A percentile compares a stretch with the other conserved stretches of the same genome.
These are phyloP conservation scores for Myiotriccus ornatus DNA, from an alignment of 2,797 vertebrate species.

Conservation along the genomic window DNA sequence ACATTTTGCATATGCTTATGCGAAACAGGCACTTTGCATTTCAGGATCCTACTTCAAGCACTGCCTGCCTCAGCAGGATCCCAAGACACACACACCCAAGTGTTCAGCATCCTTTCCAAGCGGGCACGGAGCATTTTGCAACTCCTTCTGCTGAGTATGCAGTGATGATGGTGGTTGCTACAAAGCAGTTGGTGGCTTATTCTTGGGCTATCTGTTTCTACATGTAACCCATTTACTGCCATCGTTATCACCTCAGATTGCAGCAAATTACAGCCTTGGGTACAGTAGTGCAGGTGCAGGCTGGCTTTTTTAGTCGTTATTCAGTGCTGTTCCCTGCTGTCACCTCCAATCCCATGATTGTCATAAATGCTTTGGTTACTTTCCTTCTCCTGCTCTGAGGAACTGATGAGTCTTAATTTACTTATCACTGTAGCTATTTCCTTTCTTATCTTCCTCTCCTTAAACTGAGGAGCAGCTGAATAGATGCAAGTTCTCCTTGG, in stretches of 20 bases:
- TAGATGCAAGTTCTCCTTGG: conserved; percentile 12
- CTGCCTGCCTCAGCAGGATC: conserved; percentile 32
- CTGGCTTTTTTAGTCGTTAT: conserved; percentile 65
- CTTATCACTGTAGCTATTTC: conserved; percentile 12
- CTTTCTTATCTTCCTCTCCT: conserved; percentile 21
- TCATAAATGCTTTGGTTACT: conserved; percentile 44
- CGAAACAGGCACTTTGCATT: neutral
- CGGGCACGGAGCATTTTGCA: neutral
- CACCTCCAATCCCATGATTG: conserved; percentile 9
- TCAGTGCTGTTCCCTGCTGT: conserved; percentile 62
- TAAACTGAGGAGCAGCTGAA: neutral
- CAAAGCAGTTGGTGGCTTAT: conserved; percentile 79
- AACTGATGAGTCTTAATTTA: conserved; percentile 31
- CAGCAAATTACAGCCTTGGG: conserved; percentile 59
- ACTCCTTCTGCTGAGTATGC: conserved; percentile 61
- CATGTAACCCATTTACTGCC: conserved; percentile 73
- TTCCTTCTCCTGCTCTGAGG: conserved; percentile 44
- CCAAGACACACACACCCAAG: neutral
- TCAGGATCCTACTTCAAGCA: neutral
- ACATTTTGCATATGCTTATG: neutral
- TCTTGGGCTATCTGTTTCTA: conserved; percentile 78
- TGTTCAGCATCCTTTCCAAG: neutral
- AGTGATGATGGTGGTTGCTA: conserved; percentile 70
- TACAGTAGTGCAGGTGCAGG: conserved; percentile 64
- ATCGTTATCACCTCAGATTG: conserved; percentile 70